Percentiles rank a stretch among this genome's conserved stretches.
These are phyloP conservation scores for Tipula confusa DNA, from an alignment of 2,888 invertebrate genomes.

Conservation along the genomic window DNA sequence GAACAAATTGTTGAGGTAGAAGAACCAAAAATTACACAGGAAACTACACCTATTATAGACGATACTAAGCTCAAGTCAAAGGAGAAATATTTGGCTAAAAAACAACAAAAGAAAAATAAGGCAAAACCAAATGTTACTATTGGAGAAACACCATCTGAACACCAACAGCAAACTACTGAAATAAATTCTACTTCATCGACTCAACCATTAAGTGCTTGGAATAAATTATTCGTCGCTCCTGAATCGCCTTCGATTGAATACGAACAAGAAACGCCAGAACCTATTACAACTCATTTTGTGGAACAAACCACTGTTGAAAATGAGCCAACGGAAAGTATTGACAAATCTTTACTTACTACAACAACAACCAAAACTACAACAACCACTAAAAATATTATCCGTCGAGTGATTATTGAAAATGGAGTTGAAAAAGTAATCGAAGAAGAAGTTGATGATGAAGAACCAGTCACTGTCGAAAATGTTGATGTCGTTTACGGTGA, in stretches of 20 bases:
- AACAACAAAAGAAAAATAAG: not conserved
- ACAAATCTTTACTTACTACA: not conserved
- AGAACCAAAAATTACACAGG: not conserved
- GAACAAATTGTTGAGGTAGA: not conserved
- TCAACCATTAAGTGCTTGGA: not conserved
- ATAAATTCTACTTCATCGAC: not conserved
- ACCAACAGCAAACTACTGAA: not conserved
- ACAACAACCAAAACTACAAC: conserved; percentile 50
- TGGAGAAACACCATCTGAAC: not conserved
- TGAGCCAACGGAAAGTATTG: not conserved
- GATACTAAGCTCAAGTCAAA: not conserved
- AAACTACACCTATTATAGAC: not conserved
- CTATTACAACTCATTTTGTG: not conserved
- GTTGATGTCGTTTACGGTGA: not conserved
- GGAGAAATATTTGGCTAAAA: not conserved
- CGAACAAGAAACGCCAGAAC: not conserved
- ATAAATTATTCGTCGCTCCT: not conserved
- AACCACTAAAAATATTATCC: conserved; percentile 69
- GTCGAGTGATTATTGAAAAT: conserved; percentile 71
- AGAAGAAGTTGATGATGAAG: conserved; percentile 66
- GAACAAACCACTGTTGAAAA: not conserved
- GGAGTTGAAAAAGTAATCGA: conserved; percentile 80
- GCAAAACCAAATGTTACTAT: not conserved
- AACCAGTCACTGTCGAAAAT: not conserved
- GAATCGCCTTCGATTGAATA: not conserved